Base-by-base conservation (phyloP, 2,113 vertebrate species). In the Paraplagusia blochii region DNA sequence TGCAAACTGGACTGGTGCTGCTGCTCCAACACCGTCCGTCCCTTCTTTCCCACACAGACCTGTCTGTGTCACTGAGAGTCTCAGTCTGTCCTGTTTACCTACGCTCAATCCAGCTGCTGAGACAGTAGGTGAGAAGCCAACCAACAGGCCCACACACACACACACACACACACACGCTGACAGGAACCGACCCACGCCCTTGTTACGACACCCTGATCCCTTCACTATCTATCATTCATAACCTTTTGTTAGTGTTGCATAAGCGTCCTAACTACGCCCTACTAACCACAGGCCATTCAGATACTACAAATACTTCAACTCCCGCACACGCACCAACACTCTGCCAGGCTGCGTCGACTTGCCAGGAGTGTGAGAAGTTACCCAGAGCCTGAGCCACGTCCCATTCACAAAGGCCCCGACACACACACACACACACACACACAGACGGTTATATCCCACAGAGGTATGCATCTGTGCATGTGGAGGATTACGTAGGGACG, bases 341-440 rank as follows among this genome's bases (percentile, higher is more conserved):
- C 58, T 65, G 70, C 63, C 71, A 60, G 68, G 14, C 70, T 72
- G 66, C 43, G 58, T 79, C 68, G 57, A 76, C 71, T 75, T 58
- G 11, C 72, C 79, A 69, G 67, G 69, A 74, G 67, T 53, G 68
- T 55, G 53, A 72, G 67, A 69, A 62, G 55, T 69, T 53, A 47
- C 70, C 84, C 72, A 52, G 22, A 54, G 46, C 61, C 73, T 63
- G 53, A 79, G 57, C 63, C 60, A 77, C 69, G 63, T 68, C 76
- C 79, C 82, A 88, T 88, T 88, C 86, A 90, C 83, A 87, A 83
- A 85, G 66, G 64, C 58, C 76, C 66, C 85, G 83, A 85, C 83
- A 29, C 22, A 29, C 22, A 29, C 22, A 29, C 22, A 29, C 22
- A 29, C 22, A 29, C 22, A 29, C 22, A 29, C 76, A 73, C 69